Base-by-base conservation (phyloP, 2,888 invertebrate species). In the Nycteola revayana region DNA sequence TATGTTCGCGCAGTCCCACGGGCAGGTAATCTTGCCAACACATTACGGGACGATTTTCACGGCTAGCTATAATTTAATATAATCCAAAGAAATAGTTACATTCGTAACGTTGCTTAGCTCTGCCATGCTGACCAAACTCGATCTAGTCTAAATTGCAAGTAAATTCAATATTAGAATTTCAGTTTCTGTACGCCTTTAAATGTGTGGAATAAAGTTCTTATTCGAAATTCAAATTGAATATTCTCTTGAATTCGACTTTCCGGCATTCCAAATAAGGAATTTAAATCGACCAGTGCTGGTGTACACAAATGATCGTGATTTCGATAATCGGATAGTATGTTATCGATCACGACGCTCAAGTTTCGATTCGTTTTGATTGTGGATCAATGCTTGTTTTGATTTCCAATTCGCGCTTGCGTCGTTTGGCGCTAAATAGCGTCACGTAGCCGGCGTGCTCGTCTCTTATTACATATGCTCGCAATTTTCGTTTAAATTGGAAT, bases 51-150 rank as follows among this genome's bases (percentile, higher is more conserved):
- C 81, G 75, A 85, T 85, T 86, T 87, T 87, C 88, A 88, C 88
- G 83, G 87, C 87, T 86, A 66, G 75, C 82, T 80, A 81, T 86
- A 87, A 87, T 88, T 87, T 87, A 88, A 87, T 87, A 87, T 88
- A 86, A 86, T 85, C 84, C 84, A 87, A 88, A 86, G 86, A 79
- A 86, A 85, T 85, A 83, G 84, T 69, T 80, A 76, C 75, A 77
- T 68, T 79, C 72, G 70, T 60, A 69, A 56, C 51, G 50, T 66
- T 66, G 63, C 59, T 45, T 35, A 63, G 60, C 47, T 44, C 41
- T 43, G 44, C 20, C 29, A 10, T 35, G 23, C 63, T 58, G 41
- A 42, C 68, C 43, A 73, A 53, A 53, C 25, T 64, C 61, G 57
- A 63, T 41, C 52, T 34, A 50, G 50, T 38, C 27, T 39, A 27